Percentiles rank a stretch among this genome's conserved stretches.
Evolutionary conservation across 2,888 invertebrate species (phyloP).

Genomic region (Clitarchus hookeri): DNA sequence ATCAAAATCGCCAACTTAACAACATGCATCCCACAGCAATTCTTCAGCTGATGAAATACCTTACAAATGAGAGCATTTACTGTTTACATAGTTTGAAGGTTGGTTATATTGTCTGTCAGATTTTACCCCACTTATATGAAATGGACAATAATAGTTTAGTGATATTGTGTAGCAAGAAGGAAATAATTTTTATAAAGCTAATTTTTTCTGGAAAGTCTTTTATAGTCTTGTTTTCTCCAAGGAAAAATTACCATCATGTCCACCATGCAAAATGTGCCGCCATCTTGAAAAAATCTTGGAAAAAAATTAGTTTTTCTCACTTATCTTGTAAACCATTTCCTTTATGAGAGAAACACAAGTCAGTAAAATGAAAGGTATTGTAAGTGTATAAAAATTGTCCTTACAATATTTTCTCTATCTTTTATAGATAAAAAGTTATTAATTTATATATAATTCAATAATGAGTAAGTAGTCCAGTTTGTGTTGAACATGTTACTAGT

Average conservation of each 20-base stretch:
- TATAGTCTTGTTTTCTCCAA: not conserved
- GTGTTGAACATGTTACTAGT: not conserved
- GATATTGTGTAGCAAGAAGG: constrained; percentile 11
- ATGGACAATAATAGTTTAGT: not conserved
- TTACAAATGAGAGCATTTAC: too few relatives aligned
- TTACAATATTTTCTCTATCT: not conserved
- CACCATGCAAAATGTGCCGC: not conserved
- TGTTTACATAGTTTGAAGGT: too few relatives aligned
- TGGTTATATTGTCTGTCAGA: too few relatives aligned
- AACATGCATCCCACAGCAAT: too few relatives aligned
- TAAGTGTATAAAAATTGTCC: not conserved
- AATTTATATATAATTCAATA: not conserved
- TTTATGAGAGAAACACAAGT: not conserved
- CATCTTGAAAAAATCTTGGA: constrained; percentile 10
- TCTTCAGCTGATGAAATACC: too few relatives aligned
- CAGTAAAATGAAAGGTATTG: not conserved
- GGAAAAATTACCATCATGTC: not conserved
- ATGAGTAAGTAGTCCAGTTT: not conserved
- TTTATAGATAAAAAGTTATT: constrained; percentile 3
- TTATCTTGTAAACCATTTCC: not conserved
- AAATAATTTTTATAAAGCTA: constrained; percentile 20
- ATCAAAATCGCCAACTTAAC: too few relatives aligned
- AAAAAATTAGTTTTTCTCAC: not conserved
- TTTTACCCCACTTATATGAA: too few relatives aligned
- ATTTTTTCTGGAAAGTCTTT: not conserved